phyloP scores from a whole-genome alignment of 2,113 vertebrate species.

The Grammatotria lemairii region DNA sequence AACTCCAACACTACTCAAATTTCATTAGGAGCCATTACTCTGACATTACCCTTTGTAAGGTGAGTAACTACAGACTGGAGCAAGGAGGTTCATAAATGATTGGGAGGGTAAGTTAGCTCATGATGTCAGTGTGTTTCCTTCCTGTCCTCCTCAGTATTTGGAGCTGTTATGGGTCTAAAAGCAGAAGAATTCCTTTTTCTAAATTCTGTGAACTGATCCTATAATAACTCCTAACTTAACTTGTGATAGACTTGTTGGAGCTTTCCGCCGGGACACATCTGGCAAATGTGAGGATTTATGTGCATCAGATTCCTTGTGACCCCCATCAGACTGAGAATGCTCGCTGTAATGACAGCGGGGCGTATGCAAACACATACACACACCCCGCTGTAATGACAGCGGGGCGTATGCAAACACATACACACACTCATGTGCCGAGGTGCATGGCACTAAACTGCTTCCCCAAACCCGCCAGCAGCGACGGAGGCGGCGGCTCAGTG shows the following conservation, averaged over 20 bases:
- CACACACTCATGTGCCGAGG: not conserved
- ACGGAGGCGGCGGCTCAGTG: not conserved
- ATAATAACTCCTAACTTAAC: not conserved
- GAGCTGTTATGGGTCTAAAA: not conserved
- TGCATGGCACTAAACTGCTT: slow-evolving; percentile 15
- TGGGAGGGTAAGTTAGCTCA: not conserved
- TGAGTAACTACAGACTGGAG: not conserved
- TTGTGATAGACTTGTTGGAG: not conserved
- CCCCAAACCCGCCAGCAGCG: not conserved
- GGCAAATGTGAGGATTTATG: not conserved
- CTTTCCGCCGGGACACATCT: not conserved
- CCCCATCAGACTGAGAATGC: not conserved
- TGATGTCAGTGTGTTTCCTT: not conserved
- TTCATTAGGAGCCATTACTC: not conserved
- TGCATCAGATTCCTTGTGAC: not conserved
- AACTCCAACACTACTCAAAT: not conserved
- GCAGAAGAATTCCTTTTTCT: not conserved
- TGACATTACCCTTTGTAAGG: not conserved
- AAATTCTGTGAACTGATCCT: not conserved
- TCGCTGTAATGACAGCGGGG: not conserved
- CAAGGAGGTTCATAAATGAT: not conserved
- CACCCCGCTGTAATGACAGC: not conserved
- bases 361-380: slow-evolving; percentile 25
- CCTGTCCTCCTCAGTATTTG: not conserved
- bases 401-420: slow-evolving; percentile 27